Evolutionary conservation across 2,797 vertebrate genomes (phyloP).

Genomic region (Gymnoscopelus microlampas): DNA sequence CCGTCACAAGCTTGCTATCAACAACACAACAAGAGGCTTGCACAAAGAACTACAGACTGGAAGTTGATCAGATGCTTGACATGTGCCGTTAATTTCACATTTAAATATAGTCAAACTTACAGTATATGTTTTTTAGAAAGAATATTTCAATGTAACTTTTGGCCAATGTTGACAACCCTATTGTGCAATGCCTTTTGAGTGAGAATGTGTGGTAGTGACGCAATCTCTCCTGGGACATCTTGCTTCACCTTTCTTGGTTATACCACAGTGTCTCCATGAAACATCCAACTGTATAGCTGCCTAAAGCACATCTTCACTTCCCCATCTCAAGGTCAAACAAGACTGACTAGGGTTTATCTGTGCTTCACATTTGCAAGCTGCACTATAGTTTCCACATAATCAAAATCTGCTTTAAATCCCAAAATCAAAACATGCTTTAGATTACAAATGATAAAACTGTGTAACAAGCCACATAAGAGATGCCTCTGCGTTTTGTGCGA

Average conservation of each 20-base stretch:
- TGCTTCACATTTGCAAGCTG: background rate
- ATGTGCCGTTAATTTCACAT: no score
- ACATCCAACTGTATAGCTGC: background rate
- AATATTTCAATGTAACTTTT: no score
- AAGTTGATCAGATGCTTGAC: no score
- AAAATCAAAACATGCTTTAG: background rate
- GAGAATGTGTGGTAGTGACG: background rate
- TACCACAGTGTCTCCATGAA: background rate
- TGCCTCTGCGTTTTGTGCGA: background rate
- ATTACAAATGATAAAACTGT: background rate
- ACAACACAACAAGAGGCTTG: no score
- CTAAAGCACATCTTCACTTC: constrained; percentile 13
- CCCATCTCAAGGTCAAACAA: background rate
- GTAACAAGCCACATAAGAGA: background rate
- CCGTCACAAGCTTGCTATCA: no score
- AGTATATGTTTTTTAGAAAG: no score
- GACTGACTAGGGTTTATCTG: background rate
- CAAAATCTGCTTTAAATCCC: constrained; percentile 1
- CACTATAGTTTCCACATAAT: constrained; percentile 7
- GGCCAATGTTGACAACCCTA: no score
- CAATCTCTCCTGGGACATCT: background rate
- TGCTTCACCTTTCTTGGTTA: background rate
- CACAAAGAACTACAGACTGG: no score
- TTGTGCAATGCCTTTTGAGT: background rate
- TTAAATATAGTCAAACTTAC: no score